phyloP scores from a whole-genome alignment of 2,888 invertebrate genomes.

The Halictus ligatus region DNA sequence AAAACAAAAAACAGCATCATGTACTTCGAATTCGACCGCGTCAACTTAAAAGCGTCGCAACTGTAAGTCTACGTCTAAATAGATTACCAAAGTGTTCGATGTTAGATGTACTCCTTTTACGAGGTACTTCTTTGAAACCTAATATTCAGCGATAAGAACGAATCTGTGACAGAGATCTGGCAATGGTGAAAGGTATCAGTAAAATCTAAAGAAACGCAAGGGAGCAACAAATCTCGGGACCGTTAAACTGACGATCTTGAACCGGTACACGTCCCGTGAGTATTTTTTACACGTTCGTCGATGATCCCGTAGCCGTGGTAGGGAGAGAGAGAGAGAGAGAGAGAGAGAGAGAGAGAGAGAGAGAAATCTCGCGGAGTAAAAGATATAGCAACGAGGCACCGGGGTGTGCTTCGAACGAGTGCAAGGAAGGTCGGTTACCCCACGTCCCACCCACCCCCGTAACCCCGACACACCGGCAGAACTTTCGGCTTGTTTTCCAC shows the following conservation, averaged over 20 bases:
- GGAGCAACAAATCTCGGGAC: slow-evolving; percentile 14
- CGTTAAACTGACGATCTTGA: slow-evolving; percentile 46
- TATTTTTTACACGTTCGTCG: slow-evolving; percentile 52
- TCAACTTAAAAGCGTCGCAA: too few species aligned
- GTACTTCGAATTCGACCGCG: too few species aligned
- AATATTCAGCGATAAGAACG: neutral
- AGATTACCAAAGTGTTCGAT: too few species aligned
- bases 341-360: neutral
- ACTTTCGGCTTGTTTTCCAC: slow-evolving; percentile 33
- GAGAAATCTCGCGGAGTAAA: slow-evolving; percentile 52
- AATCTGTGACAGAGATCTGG: neutral
- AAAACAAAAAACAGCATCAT: too few species aligned
- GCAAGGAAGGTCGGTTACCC: slow-evolving; percentile 44
- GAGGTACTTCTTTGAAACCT: neutral
- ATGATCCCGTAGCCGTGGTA: slow-evolving; percentile 28
- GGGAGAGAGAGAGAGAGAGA: neutral
- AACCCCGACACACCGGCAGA: slow-evolving; percentile 24
- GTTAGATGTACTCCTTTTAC: neutral
- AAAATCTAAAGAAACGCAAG: neutral
- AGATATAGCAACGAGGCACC: slow-evolving; percentile 66
- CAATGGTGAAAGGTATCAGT: neutral
- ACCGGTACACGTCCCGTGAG: slow-evolving; percentile 52
- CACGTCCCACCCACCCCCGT: neutral
- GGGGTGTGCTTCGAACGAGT: slow-evolving; percentile 67
- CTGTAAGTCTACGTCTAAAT: too few species aligned